phyloP scores from a whole-genome alignment of 2,113 vertebrate genomes.

The Colinus virginianus region DNA sequence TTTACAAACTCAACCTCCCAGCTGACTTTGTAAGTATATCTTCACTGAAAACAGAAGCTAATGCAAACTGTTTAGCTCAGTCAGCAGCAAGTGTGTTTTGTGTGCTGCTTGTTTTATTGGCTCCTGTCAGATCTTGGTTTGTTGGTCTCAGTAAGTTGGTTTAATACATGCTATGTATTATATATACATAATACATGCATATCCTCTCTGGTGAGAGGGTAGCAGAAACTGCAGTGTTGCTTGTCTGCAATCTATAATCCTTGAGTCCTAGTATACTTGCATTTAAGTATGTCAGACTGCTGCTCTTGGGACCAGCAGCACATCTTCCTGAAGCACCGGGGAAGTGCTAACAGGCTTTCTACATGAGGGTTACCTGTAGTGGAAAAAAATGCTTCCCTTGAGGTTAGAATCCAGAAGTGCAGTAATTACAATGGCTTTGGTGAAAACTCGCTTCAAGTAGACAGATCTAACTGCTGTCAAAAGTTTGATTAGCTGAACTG shows the following conservation, averaged over 20 bases:
- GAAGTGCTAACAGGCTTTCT: neutral
- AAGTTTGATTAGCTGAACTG: slow-evolving; percentile 16
- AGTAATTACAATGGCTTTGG: neutral
- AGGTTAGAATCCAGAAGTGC: neutral
- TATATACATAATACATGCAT: no score
- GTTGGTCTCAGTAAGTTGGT: neutral
- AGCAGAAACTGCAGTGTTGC: neutral
- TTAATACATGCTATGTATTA: neutral
- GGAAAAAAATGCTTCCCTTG: neutral
- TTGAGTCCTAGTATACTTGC: neutral
- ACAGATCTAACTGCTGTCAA: neutral
- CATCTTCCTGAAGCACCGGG: neutral
- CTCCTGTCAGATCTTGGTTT: neutral
- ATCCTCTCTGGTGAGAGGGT: neutral
- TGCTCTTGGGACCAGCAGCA: neutral
- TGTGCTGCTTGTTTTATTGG: neutral
- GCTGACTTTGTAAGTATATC: slow-evolving; percentile 86
- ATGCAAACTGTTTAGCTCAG: neutral
- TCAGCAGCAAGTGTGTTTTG: neutral
- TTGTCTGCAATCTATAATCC: neutral
- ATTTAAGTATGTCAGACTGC: neutral
- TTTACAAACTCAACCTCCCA: slow-evolving; percentile 85
- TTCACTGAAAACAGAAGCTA: neutral
- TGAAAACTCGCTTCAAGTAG: neutral
- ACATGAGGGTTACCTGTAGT: neutral